Base-by-base conservation (phyloP, 92 coral and sea anemone genomes). In the Heteractis magnifica region DNA sequence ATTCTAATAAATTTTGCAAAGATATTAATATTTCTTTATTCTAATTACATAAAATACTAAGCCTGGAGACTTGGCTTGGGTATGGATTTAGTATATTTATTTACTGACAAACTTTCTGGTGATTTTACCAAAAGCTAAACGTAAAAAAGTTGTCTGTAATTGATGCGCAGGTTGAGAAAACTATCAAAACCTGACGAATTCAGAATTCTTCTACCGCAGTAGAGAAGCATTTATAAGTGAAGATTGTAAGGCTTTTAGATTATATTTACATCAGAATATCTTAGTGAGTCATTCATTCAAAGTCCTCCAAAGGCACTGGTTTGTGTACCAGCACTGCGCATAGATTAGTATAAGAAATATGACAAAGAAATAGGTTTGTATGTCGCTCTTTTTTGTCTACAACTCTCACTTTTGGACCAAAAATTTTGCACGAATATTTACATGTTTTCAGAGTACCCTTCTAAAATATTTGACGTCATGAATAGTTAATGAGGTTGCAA, bases 401-500 rank as follows among this genome's bases (percentile, higher is more conserved):
- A 62, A 62, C 26, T 62, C 70, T 62, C 26, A 53, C 13, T 53
- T 53, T 53, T 53, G 58, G 58, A 53, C 10, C 10, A 53, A 53
- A 53, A 53, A 34, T 34, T 34, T 2, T 34, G 44, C 44, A 34
- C 44, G 44, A 34, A 34, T 34, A 62, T 11, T 62, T 18, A 12
- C 20, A 62, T 62, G 70, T 62, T 53, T 53, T 53, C 19, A 68
- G 8, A 23, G 23, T n/a, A 11, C 73, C 49, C 9, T 68, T 23
- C 41, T 68, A 23, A 68, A 68, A 68, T 68, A 68, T 68, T 68
- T 48, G 58, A 10, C 20, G 13, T 0, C 85, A 82, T 82, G 50
- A 82, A 82, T 72, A 18, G 49, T 82, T 82, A 82, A 82, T 82
- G 85, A 70, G 53, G 34, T 82, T 72, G 4, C 55, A 72, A 82